phyloP scores from a whole-genome alignment of 2,797 vertebrate genomes.

The Meda fulgida region DNA sequence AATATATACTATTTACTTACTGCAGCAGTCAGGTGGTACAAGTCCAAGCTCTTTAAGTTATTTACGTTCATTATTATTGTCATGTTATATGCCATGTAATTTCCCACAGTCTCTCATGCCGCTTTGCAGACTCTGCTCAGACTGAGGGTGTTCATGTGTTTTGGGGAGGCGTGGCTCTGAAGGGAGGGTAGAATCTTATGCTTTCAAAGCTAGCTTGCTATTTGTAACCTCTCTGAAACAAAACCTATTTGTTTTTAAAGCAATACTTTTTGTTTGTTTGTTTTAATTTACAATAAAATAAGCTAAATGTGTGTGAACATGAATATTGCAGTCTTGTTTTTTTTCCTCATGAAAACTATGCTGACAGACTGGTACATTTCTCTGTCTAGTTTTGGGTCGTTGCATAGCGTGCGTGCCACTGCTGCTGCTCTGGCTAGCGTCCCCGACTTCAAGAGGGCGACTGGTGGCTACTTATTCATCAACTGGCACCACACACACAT shows the following conservation, averaged over 20 bases:
- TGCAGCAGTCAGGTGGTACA: no score
- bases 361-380: not conserved
- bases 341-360: constrained; percentile 3
- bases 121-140: no score
- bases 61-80: no score
- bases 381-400: constrained; percentile 58
- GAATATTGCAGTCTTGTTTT: constrained; percentile 16
- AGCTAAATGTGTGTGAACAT: not conserved
- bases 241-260: not conserved
- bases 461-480: constrained; percentile 68
- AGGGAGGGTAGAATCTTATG: no score
- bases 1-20: no score
- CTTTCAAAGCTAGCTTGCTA: no score
- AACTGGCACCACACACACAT: constrained; percentile 64
- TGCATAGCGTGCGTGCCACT: constrained; percentile 59
- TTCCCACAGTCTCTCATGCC: no score
- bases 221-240: no score
- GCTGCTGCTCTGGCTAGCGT: constrained; percentile 65
- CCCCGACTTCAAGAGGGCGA: constrained; percentile 50
- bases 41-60: not conserved
- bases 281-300: not conserved
- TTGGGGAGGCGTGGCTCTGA: no score
- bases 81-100: no score
- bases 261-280: not conserved
- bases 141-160: no score